A percentile compares a stretch with the other conserved stretches of the same genome.
These are phyloP conservation scores for Caenorhabditis uteleia DNA, from an alignment of 2,888 invertebrate species.

Conservation along the genomic window DNA sequence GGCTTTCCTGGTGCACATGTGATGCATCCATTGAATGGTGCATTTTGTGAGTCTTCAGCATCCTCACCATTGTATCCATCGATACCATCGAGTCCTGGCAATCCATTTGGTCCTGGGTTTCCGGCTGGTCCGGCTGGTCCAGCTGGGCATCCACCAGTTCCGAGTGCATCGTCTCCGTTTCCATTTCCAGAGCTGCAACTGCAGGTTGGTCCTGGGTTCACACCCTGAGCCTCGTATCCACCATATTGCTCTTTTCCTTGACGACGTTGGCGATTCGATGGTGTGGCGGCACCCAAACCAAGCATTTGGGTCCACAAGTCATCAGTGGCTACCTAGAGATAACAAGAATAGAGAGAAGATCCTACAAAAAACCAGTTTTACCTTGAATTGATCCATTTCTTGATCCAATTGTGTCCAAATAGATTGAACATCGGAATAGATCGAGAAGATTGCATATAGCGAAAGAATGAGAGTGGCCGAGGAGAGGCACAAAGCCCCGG, in stretches of 20 bases:
- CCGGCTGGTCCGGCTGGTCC: slow-evolving; percentile 55
- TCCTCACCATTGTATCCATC: slow-evolving; percentile 51
- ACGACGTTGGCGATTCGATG: slow-evolving; percentile 49
- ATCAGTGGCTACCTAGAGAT: slow-evolving; percentile 47
- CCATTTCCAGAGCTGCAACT: slow-evolving; percentile 56
- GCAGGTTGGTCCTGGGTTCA: slow-evolving; percentile 52
- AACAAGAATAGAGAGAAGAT: neutral
- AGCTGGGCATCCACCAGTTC: slow-evolving; percentile 54
- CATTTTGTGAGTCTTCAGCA: slow-evolving; percentile 50
- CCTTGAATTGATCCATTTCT: slow-evolving; percentile 57
- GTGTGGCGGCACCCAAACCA: slow-evolving; percentile 52
- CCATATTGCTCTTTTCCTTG: slow-evolving; percentile 55
- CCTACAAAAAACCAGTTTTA: slow-evolving; percentile 1
- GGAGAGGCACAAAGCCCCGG: slow-evolving; percentile 54
- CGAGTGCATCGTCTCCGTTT: slow-evolving; percentile 47
- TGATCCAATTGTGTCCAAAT: slow-evolving; percentile 56
- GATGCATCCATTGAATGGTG: slow-evolving; percentile 55
- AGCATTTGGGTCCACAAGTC: slow-evolving; percentile 58
- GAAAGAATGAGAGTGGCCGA: slow-evolving; percentile 54
- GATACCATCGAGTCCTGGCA: slow-evolving; percentile 46
- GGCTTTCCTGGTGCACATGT: slow-evolving; percentile 54
- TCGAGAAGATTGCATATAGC: slow-evolving; percentile 53
- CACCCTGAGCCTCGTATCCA: slow-evolving; percentile 58
- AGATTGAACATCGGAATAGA: slow-evolving; percentile 54
- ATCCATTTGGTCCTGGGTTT: slow-evolving; percentile 46